phyloP scores from a whole-genome alignment of 2,888 invertebrate species.

The Iphiclides podalirius region DNA sequence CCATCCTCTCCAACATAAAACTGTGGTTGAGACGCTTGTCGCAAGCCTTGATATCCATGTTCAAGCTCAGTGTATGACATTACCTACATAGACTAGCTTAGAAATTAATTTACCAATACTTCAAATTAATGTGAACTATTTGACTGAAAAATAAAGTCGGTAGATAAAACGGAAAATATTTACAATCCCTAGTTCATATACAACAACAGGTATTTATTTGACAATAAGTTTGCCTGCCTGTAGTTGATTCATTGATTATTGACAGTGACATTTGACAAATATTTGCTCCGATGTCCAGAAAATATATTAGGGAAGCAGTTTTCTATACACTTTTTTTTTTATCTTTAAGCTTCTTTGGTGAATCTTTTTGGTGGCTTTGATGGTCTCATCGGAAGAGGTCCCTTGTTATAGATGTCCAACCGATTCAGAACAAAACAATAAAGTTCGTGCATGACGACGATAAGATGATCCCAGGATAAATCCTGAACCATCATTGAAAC shows the following conservation, averaged over 20 bases:
- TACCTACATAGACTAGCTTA: constrained; percentile 54
- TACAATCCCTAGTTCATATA: not conserved
- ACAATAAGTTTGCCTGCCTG: not conserved
- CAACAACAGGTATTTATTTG: not conserved
- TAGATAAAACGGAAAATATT: not conserved
- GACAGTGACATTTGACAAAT: not conserved
- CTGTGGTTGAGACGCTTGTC: constrained; percentile 84
- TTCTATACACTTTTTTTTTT: no score
- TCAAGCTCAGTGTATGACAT: constrained; percentile 97
- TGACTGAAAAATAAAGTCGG: not conserved
- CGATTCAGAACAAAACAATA: no score
- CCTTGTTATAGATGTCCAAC: no score
- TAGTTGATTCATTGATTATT: not conserved
- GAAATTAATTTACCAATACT: constrained; percentile 2
- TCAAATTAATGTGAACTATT: not conserved
- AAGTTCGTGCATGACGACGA: no score
- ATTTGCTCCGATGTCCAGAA: no score
- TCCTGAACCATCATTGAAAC: no score
- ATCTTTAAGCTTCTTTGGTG: no score
- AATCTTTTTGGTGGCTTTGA: no score
- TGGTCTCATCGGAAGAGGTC: no score
- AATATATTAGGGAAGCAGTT: no score
- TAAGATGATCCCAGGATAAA: no score
- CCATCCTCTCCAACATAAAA: constrained; percentile 87
- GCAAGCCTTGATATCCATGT: constrained; percentile 94